These are phyloP conservation scores for Merops nubicus DNA, from an alignment of 2,113 vertebrate species.

Conservation along the genomic window DNA sequence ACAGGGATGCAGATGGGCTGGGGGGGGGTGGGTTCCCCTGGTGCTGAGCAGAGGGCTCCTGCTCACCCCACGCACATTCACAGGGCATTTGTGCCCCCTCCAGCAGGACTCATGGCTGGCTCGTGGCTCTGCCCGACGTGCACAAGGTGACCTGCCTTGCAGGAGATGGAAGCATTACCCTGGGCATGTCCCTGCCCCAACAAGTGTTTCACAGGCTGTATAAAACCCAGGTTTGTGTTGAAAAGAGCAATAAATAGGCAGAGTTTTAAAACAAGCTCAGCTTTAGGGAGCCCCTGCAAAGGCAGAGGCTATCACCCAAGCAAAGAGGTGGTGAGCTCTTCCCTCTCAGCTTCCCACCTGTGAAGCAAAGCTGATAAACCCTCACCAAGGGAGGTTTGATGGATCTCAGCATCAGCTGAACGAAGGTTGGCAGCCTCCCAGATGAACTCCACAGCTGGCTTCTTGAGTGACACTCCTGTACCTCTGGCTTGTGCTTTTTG, in stretches of 20 bases:
- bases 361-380: not conserved
- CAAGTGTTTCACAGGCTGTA: not conserved
- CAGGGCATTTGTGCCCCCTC: not conserved
- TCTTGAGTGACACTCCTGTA: not conserved
- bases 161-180: not conserved
- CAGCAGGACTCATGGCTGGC: not conserved
- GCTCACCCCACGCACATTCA: fast-evolving
- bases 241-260: not conserved
- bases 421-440: not conserved
- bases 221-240: not conserved
- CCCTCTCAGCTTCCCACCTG: not conserved
- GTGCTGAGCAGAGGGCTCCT: not conserved
- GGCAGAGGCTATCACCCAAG: not conserved
- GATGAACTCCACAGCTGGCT: not conserved
- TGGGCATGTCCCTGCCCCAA: too few relatives aligned
- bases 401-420: not conserved
- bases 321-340: too few relatives aligned
- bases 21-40: fast-evolving
- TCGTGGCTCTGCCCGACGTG: not conserved
- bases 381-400: not conserved
- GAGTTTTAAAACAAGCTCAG: not conserved
- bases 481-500: not conserved
- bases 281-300: not conserved
- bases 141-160: too few relatives aligned
- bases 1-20: not conserved